Base-by-base conservation (phyloP, 2,113 vertebrate genomes). In the Calidris pygmaea region DNA sequence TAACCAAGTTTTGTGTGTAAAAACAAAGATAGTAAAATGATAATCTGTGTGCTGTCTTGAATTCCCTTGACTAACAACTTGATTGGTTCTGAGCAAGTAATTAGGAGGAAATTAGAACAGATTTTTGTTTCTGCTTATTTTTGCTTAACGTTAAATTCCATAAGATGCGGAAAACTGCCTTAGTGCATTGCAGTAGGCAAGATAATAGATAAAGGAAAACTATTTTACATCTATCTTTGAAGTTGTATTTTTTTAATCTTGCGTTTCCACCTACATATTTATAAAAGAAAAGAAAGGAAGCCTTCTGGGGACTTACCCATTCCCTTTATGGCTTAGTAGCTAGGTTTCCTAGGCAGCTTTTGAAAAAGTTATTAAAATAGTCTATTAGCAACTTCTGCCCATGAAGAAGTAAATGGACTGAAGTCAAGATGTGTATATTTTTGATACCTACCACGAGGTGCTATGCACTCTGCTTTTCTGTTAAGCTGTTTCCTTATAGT, bases 111-210 rank as follows among this genome's bases (percentile, higher is more conserved):
- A 95, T 95, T 73, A 91, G 68, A 95, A 76, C 20, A 55, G 62
- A 85, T 76, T 89, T 93, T 87, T 82, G 43, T 73, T 95, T 94
- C 92, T 85, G 58, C 53, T 92, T 96, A 87, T 79, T 96, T 95
- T 95, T 93, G 47, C 91, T 96, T 95, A 96, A 96, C 2, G 0
- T 85, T 87, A 87, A 84, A 95, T 93, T 93, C 73, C 26, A 8
- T 81, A 92, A 82, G 47, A 67, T 77, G 62, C 8, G 2, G 59
- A 59, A 76, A 91, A 88, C 37, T 74, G 48, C n/a, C 89, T 77
- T 27, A 77, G 50, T 80, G 34, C 10, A 24, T 83, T 85, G n/a
- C 59, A 80, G 55, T 47, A 91, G 48, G 53, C 66, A 94, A 93
- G 77, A 91, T 83, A 93, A 80, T 39, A 94, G 75, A 90, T 88